Percentiles rank a stretch among this genome's conserved stretches.
Evolutionary conservation across 2,888 invertebrate genomes (phyloP).

Genomic region (Drosophila anomelani): DNA sequence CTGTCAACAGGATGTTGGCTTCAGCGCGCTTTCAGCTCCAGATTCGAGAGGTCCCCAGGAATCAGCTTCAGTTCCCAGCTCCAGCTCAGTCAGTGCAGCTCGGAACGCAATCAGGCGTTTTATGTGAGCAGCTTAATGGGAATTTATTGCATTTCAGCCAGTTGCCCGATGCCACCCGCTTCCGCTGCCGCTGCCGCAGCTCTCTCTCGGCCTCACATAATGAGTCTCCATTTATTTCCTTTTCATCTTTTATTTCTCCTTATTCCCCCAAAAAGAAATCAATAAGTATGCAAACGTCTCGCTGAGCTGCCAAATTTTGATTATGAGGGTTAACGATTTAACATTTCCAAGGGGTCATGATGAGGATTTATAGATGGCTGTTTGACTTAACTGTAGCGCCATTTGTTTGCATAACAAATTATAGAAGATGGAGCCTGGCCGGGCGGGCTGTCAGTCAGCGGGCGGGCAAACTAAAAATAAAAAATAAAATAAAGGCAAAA

Average conservation of each 20-base stretch:
- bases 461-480: constrained; percentile 28
- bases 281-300: constrained; percentile 55
- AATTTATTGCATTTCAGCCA: constrained; percentile 71
- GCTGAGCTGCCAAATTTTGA: constrained; percentile 70
- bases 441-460: constrained; percentile 7
- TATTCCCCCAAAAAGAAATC: constrained; percentile 33
- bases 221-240: constrained; percentile 60
- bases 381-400: constrained; percentile 72
- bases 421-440: constrained; percentile 35
- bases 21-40: constrained; percentile 62
- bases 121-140: constrained; percentile 77
- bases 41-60: constrained; percentile 19
- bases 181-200: constrained; percentile 8
- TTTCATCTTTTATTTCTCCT: constrained; percentile 31
- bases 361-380: constrained; percentile 72
- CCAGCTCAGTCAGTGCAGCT: constrained; percentile 51
- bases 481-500: constrained; percentile 17
- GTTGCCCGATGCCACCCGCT: constrained; percentile 14
- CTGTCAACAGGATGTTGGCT: constrained; percentile 78
- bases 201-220: constrained; percentile 48
- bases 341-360: constrained; percentile 47
- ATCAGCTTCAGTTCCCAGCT: constrained; percentile 44
- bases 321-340: constrained; percentile 66
- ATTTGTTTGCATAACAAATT: constrained; percentile 77
- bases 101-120: constrained; percentile 74